Evolutionary conservation across 2,113 vertebrate genomes (phyloP).

Genomic region (Thamnophis sirtalis): DNA sequence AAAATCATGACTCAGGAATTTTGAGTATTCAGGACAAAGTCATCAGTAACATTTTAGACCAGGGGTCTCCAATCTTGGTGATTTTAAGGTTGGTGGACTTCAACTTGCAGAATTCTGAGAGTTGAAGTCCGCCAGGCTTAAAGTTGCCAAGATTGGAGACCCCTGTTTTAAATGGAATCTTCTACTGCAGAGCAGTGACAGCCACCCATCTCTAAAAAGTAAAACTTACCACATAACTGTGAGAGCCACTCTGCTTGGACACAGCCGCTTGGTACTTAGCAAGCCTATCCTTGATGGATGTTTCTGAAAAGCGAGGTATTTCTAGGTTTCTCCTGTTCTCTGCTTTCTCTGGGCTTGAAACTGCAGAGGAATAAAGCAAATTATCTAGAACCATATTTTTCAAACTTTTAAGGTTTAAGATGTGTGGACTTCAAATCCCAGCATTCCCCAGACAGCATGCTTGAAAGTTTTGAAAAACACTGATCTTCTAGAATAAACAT

Average conservation of each 20-base stretch:
- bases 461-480: not conserved
- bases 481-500: not conserved
- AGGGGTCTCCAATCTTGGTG: too few relatives aligned
- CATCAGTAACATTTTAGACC: not conserved
- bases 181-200: not conserved
- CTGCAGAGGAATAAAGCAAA: slow-evolving; percentile 47
- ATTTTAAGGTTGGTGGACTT: too few relatives aligned
- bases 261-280: slow-evolving; percentile 92
- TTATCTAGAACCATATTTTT: slow-evolving; percentile 50
- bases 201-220: not conserved
- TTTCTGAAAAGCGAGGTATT: slow-evolving; percentile 76
- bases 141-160: too few relatives aligned
- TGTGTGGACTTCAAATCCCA: not conserved
- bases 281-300: slow-evolving; percentile 89
- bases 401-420: not conserved
- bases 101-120: too few relatives aligned
- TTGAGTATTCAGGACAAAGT: not conserved
- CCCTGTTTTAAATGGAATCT: not conserved
- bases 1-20: not conserved
- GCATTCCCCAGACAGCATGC: not conserved
- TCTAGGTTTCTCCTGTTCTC: slow-evolving; percentile 65
- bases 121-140: too few relatives aligned
- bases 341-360: slow-evolving; percentile 62
- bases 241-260: slow-evolving; percentile 75
- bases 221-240: slow-evolving; percentile 61